Conservation (phyloP, 1,140 invertebrate species). For the Lepidostoma basale region DNA sequence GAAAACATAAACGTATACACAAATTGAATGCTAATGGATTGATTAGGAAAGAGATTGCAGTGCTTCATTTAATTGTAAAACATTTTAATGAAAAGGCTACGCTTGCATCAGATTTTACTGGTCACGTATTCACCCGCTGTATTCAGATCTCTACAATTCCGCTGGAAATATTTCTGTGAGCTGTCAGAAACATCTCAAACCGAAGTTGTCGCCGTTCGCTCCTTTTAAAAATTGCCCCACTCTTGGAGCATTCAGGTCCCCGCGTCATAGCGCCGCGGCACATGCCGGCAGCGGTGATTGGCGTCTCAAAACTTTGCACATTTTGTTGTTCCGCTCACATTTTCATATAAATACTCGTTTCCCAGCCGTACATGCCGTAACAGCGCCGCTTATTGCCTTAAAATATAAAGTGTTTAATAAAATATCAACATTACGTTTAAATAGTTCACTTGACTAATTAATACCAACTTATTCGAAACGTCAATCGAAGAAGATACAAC, state of each 20-base stretch:
- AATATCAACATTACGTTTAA: no score
- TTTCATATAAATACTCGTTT: constrained; percentile 1
- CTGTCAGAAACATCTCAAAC: not conserved
- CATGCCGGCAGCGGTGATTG: constrained; percentile 14
- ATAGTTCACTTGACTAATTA: no score
- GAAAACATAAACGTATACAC: no score
- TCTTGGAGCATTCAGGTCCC: not conserved
- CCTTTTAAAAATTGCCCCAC: constrained; percentile 2
- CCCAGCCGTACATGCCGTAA: not conserved
- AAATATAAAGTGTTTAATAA: not conserved
- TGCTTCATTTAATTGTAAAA: no score
- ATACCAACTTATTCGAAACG: no score
- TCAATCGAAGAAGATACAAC: no score
- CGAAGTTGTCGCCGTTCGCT: not conserved
- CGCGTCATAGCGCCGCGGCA: not conserved
- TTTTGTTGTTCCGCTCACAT: constrained; percentile 11
- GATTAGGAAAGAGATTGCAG: no score
- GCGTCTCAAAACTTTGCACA: constrained; percentile 5
- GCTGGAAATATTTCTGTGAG: not conserved
- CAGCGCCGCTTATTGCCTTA: not conserved
- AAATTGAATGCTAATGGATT: no score
- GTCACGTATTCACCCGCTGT: no score
- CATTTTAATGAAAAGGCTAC: no score
- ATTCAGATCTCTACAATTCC: no score
- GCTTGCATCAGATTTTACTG: no score